Evolutionary conservation across 2,797 vertebrate genomes (phyloP).

Genomic region (Cheirogaleus major): DNA sequence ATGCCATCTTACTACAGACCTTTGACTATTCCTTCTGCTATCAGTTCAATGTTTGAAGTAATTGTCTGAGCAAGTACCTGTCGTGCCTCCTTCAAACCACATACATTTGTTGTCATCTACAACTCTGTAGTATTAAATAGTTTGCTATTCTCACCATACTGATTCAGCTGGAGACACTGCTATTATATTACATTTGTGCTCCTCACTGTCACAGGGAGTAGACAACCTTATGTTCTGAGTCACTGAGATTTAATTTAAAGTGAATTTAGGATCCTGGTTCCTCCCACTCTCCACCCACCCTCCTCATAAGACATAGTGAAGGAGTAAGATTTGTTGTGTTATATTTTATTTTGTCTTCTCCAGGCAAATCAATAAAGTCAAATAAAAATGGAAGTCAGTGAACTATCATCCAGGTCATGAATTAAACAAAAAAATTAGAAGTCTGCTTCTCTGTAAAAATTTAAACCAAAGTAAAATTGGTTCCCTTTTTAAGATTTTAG

Average conservation of each 20-base stretch:
- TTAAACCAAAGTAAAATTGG: neutral
- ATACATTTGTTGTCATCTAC: neutral
- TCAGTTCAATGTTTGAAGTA: neutral
- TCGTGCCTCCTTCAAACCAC: neutral
- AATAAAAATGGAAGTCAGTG: conserved; percentile 26
- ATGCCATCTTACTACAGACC: neutral
- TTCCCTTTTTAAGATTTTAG: conserved; percentile 10
- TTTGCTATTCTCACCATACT: neutral
- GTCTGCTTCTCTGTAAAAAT: neutral
- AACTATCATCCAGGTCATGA: too few relatives aligned
- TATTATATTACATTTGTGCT: neutral
- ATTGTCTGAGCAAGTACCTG: neutral
- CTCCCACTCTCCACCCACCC: too few relatives aligned
- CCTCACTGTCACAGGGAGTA: neutral
- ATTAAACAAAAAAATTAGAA: too few relatives aligned
- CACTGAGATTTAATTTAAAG: neutral
- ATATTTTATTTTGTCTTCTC: neutral
- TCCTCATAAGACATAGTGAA: neutral
- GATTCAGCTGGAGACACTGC: neutral
- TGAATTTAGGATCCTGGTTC: neutral
- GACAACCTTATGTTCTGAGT: neutral
- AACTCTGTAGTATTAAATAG: neutral
- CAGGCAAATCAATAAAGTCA: neutral
- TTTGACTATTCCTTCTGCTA: neutral
- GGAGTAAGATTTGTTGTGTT: neutral